Base-by-base conservation (phyloP, 2,888 invertebrate species). In the Micoletzkya japonica region DNA sequence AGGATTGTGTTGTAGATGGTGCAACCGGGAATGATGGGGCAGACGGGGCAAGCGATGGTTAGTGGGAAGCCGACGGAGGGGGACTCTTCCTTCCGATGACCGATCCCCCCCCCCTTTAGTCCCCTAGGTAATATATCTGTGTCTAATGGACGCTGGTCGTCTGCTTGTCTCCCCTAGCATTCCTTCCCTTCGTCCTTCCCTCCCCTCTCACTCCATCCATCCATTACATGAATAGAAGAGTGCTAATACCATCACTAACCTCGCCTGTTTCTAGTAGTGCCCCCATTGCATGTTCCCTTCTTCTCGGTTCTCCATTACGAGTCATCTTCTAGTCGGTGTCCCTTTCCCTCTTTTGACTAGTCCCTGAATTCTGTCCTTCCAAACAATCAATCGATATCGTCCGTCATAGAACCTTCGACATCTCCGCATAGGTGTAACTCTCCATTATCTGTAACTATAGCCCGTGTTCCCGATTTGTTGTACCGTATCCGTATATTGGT, bases 61-160 rank as follows among this genome's bases (percentile, higher is more conserved):
- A 24, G 26, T 1, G 37, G 66, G 7, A 30, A 66, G 24, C 66
- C 66, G n/a, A 30, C 34, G 28, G 66, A 66, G 6, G 66, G 37
- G 20, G 36, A n/a, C 4, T n/a, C 24, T 20, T 26, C 56, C 20
- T 66, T 66, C 54, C 34, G 39, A 39, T 66, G 26, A 26, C 17
- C 32, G 7, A 37, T 50, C 52, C 37, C 52, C n/a, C 32, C n/a
- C 52, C 32, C n/a, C 17, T 50, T 24, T 24, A 39, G 26, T 30
- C 2, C 26, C 20, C 10, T 61, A 24, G 17, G 49, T 61, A 36
- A 28, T 59, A 2, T 17, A 59, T 59, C 36, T 28, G n/a, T n/a
- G n/a, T n/a, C n/a, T n/a, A n/a, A n/a, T 56, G 10, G 63, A 63
- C 63, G 63, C 63, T 32, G 63, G 63, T 63, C 63, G 63, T 63